Evolutionary conservation across 2,113 vertebrate species (phyloP).

Genomic region (Pygoscelis adeliae): DNA sequence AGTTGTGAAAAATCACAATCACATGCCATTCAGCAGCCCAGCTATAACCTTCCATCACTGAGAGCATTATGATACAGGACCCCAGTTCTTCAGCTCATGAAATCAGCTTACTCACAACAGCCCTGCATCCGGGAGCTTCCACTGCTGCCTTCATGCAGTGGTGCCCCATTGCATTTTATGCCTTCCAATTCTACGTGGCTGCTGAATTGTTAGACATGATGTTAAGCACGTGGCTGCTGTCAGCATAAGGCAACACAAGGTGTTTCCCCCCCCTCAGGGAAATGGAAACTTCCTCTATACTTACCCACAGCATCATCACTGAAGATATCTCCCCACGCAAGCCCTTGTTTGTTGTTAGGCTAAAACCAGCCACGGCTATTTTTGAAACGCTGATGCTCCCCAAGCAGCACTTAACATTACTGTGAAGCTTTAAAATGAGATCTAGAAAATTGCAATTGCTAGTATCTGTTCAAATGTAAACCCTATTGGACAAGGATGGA

Average conservation of each 20-base stretch:
- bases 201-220: not conserved
- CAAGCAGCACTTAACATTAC: not conserved
- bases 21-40: not conserved
- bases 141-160: rapidly evolving
- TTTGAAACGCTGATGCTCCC: not conserved
- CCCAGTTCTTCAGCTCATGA: not conserved
- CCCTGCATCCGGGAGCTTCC: not conserved
- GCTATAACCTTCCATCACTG: not conserved
- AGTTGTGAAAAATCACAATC: not conserved
- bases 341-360: not conserved
- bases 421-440: not conserved
- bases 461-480: not conserved
- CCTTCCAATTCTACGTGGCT: not conserved
- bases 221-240: not conserved
- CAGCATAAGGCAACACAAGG: not conserved
- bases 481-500: not conserved
- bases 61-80: not conserved
- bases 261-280: not conserved
- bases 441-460: not conserved
- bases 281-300: not conserved
- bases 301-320: not conserved
- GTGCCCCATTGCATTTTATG: not conserved
- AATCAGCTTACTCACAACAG: not conserved
- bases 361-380: not conserved
- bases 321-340: not conserved